Conservation (phyloP, 2,797 vertebrate genomes). For the Semotilus atromaculatus region DNA sequence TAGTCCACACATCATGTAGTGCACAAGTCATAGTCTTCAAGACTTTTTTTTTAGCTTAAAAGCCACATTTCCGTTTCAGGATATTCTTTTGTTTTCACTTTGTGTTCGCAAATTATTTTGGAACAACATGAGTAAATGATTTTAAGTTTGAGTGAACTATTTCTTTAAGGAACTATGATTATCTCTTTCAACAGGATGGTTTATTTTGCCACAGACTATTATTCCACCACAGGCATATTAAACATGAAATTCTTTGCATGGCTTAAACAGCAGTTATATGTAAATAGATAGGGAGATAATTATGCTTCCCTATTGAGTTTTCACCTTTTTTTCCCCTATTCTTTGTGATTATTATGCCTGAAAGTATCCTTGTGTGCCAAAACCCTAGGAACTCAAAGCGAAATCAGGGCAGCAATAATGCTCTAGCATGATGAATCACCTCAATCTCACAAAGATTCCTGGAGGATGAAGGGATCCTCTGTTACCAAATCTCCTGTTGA, state of each 20-base stretch:
- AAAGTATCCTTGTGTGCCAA: conserved; percentile 52
- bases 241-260: conserved; percentile 45
- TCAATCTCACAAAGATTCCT: conserved; percentile 70
- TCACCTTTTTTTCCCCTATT: conserved; percentile 40
- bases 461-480: conserved; percentile 73
- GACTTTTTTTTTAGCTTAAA: background rate
- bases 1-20: background rate
- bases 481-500: conserved; percentile 79
- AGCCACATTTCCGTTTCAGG: background rate
- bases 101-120: background rate
- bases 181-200: conserved; percentile 56
- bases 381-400: conserved; percentile 46
- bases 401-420: conserved; percentile 71
- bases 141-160: background rate
- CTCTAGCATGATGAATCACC: conserved; percentile 79
- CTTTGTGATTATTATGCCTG: conserved; percentile 51
- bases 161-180: conserved; percentile 62
- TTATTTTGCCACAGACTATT: conserved; percentile 51
- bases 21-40: background rate
- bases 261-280: conserved; percentile 50
- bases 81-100: background rate
- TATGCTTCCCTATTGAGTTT: conserved; percentile 47
- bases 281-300: conserved; percentile 50
- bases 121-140: background rate
- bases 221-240: conserved; percentile 40